Conservation (phyloP, 2,113 vertebrate species). For the Nothoprocta pentlandii region DNA sequence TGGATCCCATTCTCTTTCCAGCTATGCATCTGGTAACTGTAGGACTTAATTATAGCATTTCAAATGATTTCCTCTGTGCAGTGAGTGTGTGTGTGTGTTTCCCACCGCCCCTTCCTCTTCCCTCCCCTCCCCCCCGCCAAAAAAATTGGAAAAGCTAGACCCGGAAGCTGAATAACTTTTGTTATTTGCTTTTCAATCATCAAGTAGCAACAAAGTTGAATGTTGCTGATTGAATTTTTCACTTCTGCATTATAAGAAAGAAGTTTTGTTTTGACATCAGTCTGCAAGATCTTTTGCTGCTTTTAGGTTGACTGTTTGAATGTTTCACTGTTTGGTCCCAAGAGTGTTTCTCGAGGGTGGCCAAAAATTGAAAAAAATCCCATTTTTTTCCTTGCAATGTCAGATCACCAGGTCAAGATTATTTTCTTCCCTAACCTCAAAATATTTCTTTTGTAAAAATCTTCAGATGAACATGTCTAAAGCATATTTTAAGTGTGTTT, state of each 20-base stretch:
- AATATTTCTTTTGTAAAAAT: not conserved
- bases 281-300: not conserved
- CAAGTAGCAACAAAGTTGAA: not conserved
- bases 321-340: not conserved
- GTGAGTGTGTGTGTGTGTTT: too few species aligned
- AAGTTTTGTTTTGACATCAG: not conserved
- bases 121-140: too few species aligned
- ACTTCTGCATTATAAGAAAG: not conserved
- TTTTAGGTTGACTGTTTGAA: conserved; percentile 16
- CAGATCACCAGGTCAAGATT: not conserved
- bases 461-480: too few species aligned
- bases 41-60: not conserved
- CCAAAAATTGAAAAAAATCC: not conserved
- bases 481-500: not conserved
- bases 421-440: not conserved
- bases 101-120: too few species aligned
- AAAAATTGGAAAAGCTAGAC: not conserved
- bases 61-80: not conserved
- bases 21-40: not conserved
- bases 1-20: not conserved
- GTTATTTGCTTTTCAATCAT: not conserved
- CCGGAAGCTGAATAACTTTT: not conserved
- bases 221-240: too few species aligned
- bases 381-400: not conserved
- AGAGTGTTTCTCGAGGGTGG: not conserved